These are phyloP conservation scores for Galerucella calmariensis DNA, from an alignment of 2,888 invertebrate species.

Conservation along the genomic window DNA sequence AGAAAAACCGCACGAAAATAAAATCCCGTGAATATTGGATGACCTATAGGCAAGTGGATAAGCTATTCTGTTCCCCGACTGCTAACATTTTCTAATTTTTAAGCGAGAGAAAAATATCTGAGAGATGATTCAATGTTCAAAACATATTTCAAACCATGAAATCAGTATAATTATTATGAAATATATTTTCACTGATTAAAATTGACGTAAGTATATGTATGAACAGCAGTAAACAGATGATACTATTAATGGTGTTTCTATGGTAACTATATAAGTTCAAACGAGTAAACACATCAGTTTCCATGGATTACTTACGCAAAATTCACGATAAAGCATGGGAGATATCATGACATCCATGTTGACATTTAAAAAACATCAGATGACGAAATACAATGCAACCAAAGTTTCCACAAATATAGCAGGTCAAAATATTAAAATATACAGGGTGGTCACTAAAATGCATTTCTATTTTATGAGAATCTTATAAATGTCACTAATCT, in stretches of 20 bases:
- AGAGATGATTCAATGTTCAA: too few species aligned
- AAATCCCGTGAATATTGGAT: too few species aligned
- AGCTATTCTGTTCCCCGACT: too few species aligned
- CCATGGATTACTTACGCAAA: constrained; percentile 2
- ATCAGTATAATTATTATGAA: neutral
- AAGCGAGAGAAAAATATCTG: too few species aligned
- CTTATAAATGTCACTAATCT: too few species aligned
- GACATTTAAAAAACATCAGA: neutral
- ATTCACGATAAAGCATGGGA: neutral
- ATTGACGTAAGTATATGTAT: neutral
- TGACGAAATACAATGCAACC: neutral
- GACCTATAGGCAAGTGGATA: too few species aligned
- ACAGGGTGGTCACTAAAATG: neutral
- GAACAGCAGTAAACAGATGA: neutral
- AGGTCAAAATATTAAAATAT: neutral
- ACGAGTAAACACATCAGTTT: neutral
- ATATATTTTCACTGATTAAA: neutral
- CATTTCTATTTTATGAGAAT: too few species aligned
- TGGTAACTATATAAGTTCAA: neutral
- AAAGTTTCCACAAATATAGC: neutral
- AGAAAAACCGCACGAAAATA: too few species aligned
- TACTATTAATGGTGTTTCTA: constrained; percentile 1
- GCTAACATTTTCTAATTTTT: too few species aligned
- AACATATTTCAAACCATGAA: neutral
- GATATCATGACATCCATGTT: constrained; percentile 9